These are phyloP conservation scores for Leucopsar rothschildi DNA, from an alignment of 2,113 vertebrate species.

Conservation along the genomic window DNA sequence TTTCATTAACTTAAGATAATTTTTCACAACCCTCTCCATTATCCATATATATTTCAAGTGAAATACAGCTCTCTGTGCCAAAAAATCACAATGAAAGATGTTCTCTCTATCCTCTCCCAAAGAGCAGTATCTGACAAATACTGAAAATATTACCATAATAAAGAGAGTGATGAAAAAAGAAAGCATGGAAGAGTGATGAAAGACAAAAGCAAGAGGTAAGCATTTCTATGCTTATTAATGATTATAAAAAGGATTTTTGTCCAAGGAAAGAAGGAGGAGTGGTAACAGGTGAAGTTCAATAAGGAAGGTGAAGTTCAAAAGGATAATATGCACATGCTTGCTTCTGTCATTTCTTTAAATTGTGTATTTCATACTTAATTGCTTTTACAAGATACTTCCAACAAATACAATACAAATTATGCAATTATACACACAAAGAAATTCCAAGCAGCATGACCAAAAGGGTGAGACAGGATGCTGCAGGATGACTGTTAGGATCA, in stretches of 20 bases:
- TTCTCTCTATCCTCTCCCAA: neutral
- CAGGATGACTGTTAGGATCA: neutral
- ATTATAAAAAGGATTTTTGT: neutral
- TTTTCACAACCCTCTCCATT: neutral
- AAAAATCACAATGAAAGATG: neutral
- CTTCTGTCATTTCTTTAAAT: neutral
- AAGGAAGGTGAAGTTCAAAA: neutral
- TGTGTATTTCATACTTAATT: neutral
- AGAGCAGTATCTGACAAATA: neutral
- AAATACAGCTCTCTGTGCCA: neutral
- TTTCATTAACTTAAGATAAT: neutral
- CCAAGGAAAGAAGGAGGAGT: neutral
- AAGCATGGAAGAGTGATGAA: neutral
- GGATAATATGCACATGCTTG: neutral
- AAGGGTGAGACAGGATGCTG: neutral
- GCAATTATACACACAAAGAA: neutral
- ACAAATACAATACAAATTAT: neutral
- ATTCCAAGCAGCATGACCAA: neutral
- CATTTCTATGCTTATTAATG: neutral
- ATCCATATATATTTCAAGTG: neutral
- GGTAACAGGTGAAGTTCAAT: neutral
- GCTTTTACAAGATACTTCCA: neutral
- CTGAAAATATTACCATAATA: neutral
- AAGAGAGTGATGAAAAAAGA: neutral
- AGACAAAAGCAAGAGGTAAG: neutral